Evolutionary conservation across 1,140 invertebrate genomes (phyloP).

Genomic region (Leptopilina clavipes): DNA sequence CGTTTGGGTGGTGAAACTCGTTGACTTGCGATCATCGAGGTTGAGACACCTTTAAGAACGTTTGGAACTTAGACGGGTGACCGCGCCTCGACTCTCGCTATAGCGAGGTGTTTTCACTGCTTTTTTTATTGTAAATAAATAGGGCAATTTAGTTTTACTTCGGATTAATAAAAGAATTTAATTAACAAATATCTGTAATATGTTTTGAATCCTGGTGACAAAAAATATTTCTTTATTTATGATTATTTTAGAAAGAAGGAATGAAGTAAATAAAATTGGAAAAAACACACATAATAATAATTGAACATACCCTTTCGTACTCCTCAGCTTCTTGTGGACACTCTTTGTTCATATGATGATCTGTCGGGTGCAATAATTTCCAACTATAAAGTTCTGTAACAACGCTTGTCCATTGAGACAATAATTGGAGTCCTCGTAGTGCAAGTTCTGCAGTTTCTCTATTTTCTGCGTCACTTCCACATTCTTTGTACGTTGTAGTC

Average conservation of each 20-base stretch:
- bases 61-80: too few species aligned
- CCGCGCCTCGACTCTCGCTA: too few species aligned
- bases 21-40: too few species aligned
- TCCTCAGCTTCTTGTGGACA: constrained; percentile 99
- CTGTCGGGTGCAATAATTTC: constrained; percentile 94
- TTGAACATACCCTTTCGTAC: constrained; percentile 89
- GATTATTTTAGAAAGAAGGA: constrained; percentile 9
- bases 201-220: too few species aligned
- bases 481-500: constrained; percentile 95
- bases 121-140: too few species aligned
- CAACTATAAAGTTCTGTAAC: constrained; percentile 98
- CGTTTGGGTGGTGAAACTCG: too few species aligned
- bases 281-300: constrained; percentile 37
- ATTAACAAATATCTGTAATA: too few species aligned
- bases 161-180: too few species aligned
- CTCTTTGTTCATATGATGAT: constrained; percentile 94
- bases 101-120: too few species aligned
- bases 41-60: too few species aligned
- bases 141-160: too few species aligned
- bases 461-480: constrained; percentile 94
- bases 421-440: constrained; percentile 91
- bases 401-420: constrained; percentile 98
- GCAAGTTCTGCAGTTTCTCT: constrained; percentile 94
- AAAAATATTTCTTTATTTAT: too few species aligned
- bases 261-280: constrained; percentile 40